A percentile compares a stretch with the other conserved stretches of the same genome.
phyloP scores from a whole-genome alignment of 2,888 invertebrate genomes.

The Xiphydria camelus region DNA sequence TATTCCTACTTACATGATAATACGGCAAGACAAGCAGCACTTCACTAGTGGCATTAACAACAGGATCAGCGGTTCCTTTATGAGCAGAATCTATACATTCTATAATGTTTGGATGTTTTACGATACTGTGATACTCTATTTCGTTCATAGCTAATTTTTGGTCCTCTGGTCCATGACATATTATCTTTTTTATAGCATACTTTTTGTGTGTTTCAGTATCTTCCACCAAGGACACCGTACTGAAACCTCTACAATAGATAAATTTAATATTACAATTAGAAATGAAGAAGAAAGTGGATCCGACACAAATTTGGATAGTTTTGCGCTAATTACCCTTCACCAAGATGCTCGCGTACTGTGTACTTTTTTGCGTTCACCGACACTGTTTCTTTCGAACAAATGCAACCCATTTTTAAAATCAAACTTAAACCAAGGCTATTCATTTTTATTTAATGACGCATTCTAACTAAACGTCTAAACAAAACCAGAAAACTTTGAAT shows the following conservation, averaged over 20 bases:
- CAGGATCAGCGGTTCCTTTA: conserved; percentile 68
- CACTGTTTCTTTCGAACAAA: conserved; percentile 74
- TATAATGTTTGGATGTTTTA: conserved; percentile 75
- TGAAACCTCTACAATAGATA: conserved; percentile 71
- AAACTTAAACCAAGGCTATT: conserved; percentile 72
- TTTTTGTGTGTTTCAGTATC: conserved; percentile 66
- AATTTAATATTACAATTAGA: no score
- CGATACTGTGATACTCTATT: conserved; percentile 71
- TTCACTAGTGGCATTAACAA: conserved; percentile 71
- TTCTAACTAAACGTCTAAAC: no score
- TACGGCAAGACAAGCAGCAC: conserved; percentile 76
- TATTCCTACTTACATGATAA: conserved; percentile 61
- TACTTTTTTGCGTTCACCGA: conserved; percentile 73
- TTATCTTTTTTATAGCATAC: conserved; percentile 79
- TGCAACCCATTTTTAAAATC: conserved; percentile 74
- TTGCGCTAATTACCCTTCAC: conserved; percentile 68
- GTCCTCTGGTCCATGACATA: conserved; percentile 79
- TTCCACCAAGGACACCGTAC: conserved; percentile 77
- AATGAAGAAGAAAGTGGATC: background rate
- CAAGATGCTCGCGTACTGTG: conserved; percentile 70
- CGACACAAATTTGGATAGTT: background rate
- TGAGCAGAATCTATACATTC: conserved; percentile 71
- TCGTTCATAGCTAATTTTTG: conserved; percentile 73
- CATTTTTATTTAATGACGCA: no score
- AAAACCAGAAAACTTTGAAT: no score